Evolutionary conservation across 2,888 invertebrate species (phyloP), one percentile per base, ranked within the genome.

Genomic region (Actias luna): DNA sequence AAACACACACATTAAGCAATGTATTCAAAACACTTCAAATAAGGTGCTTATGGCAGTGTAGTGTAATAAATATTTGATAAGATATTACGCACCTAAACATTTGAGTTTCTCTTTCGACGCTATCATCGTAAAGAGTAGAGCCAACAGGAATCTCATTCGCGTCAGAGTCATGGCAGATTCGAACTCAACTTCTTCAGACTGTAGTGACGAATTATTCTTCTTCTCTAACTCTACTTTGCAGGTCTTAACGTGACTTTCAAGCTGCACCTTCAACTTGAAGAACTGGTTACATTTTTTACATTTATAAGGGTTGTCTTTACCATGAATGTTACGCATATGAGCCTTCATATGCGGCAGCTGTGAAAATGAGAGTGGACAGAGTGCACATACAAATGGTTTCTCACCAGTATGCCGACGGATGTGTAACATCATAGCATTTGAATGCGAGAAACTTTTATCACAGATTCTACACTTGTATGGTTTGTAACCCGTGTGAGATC

Each of bases 291-390:
- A 97, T 60, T 94, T 94, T 25, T 92, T 87, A 79, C 97, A 97
- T 78, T 95, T 94, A 78, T 97, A 97, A 0, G 97, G 96, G 70
- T 96, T 95, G 66, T 94, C 94, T 70, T 96, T 94, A 35, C 96
- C 95, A 82, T 97, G 97, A 62, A 97, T 96, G 75, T 96, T 96
- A 66, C 94, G 93, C 97, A 98, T 97, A 82, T 98, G 97, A 66
- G 97, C 96, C 85, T 97, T 97, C 85, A 97, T 94, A 78, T 97
- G 97, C 0, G 97, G 97, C 63, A 97, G 84, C 79, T 97, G 97
- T 0, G 96, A 95, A 82, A 97, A 97, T 0, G 95, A 94, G 42
- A 95, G 93, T 42, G 95, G 94, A 76, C 97, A 97, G 72, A 95
- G 87, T 16, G 94, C 89, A 77, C 96, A 96, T 22, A 77, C 93